Base-by-base conservation (phyloP, 2,888 invertebrate genomes). In the Macaria liturata region DNA sequence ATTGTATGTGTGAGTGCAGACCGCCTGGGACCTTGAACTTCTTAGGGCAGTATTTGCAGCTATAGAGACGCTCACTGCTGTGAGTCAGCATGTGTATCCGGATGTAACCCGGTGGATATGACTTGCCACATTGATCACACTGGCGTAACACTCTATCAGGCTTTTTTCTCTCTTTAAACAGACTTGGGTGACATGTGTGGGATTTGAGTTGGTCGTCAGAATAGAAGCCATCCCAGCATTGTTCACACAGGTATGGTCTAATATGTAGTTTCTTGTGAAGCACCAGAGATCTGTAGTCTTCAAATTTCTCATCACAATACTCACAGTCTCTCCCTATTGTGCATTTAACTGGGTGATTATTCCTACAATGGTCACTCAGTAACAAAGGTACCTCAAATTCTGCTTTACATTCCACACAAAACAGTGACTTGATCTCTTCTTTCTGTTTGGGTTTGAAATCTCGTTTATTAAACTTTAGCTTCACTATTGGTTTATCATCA, bases 111-210 rank as follows among this genome's bases (percentile, higher is more conserved):
- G 85, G 83, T 0, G 91, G 90, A 65, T 92, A 92, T 1, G 92
- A 91, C 64, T 92, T 92, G 0, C 92, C 92, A 67, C 92, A 92
- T 61, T 91, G 89, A 62, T 92, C 91, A 70, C 92, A 92, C 54
- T 91, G 91, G 4, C 81, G 71, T 57, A 90, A 64, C 0, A 77
- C 65, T 67, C 68, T 80, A 4, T 86, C 83, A 5, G 81, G 68
- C 59, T 81, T 84, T 39, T 66, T 73, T 58, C 79, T 84, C 34
- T 80, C 79, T 59, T 81, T 83, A 57, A 72, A 71, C 39, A 72
- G 48, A 43, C 82, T 83, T 0, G 87, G 86, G 60, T 79, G 78
- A 63, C 92, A 92, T 0, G 75, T 71, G 59, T 92, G 92, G 0
- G 70, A 62, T 30, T 75, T 77, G 1, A 86, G 59, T 30, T 85